Evolutionary conservation across 2,113 vertebrate genomes (phyloP).

Genomic region (Dromas ardeola): DNA sequence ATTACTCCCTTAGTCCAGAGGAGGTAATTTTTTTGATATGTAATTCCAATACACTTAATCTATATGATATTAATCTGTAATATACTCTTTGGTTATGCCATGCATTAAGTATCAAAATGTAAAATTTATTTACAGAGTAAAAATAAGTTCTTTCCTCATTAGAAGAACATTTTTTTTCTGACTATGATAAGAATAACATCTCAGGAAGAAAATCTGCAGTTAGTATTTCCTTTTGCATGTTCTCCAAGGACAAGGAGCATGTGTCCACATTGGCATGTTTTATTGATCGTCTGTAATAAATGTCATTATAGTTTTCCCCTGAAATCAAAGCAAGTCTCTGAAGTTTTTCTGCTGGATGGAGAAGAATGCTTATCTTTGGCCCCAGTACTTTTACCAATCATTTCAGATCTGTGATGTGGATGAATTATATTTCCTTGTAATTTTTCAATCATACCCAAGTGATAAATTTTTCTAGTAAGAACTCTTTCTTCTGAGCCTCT

Average conservation of each 20-base stretch:
- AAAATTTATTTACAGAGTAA: background rate
- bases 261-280: background rate
- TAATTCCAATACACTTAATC: background rate
- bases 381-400: background rate
- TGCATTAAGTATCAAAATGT: background rate
- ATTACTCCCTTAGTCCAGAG: background rate
- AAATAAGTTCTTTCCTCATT: background rate
- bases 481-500: background rate
- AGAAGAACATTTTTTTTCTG: background rate
- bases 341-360: background rate
- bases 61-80: background rate
- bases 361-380: background rate
- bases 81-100: background rate
- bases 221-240: background rate
- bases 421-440: background rate
- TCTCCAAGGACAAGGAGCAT: background rate
- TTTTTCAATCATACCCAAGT: background rate
- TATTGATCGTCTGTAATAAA: background rate
- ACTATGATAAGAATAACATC: background rate
- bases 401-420: background rate
- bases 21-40: accelerated
- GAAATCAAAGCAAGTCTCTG: background rate
- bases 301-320: background rate
- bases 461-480: background rate
- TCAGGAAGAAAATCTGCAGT: background rate